Conservation (phyloP, 2,113 vertebrate species). For the Eira barbara region DNA sequence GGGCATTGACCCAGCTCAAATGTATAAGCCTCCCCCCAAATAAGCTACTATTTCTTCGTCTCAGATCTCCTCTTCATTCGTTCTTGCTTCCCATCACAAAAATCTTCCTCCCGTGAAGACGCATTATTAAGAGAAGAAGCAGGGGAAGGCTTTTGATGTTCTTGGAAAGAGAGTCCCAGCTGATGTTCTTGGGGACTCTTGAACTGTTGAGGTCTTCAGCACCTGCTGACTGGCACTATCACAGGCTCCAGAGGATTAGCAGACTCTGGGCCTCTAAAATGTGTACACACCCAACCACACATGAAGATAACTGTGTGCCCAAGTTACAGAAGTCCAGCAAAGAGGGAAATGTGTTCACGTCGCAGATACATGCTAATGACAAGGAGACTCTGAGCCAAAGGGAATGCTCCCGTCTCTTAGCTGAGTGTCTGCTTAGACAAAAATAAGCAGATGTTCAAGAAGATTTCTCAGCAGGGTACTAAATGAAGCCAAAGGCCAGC, state of each 20-base stretch:
- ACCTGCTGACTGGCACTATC: neutral
- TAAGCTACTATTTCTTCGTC: neutral
- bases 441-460: neutral
- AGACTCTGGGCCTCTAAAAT: neutral
- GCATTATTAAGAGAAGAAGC: neutral
- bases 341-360: neutral
- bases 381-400: neutral
- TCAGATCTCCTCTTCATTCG: neutral
- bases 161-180: neutral
- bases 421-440: neutral
- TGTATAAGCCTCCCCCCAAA: neutral
- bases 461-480: neutral
- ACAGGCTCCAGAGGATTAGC: neutral
- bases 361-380: neutral
- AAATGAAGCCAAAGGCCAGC: neutral
- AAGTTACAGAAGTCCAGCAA: neutral
- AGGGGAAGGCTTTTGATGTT: neutral
- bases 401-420: neutral
- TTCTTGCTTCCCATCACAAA: neutral
- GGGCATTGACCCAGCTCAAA: neutral
- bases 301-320: neutral
- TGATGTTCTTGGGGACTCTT: neutral
- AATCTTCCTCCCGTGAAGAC: neutral
- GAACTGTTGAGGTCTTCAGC: neutral
- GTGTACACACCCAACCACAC: neutral